These are phyloP conservation scores for Papilio polyxenes DNA, from an alignment of 1,140 invertebrate species.

Conservation along the genomic window DNA sequence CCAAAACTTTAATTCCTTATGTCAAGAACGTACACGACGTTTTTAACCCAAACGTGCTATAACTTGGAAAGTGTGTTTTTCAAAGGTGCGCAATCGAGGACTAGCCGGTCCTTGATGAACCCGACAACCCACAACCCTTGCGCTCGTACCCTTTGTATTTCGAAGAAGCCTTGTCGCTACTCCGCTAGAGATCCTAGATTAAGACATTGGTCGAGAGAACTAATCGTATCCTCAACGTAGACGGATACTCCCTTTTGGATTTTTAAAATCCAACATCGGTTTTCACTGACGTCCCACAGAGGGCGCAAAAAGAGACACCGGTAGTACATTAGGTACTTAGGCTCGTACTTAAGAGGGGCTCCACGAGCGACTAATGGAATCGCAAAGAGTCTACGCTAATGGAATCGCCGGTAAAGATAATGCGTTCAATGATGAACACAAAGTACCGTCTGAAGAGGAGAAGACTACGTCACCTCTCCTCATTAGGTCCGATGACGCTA, in stretches of 20 bases:
- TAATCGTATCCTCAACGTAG: slow-evolving; percentile 67
- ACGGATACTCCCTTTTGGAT: slow-evolving; percentile 53
- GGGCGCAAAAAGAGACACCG: slow-evolving; percentile 51
- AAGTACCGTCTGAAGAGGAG: slow-evolving; percentile 77
- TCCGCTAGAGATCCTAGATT: slow-evolving; percentile 77
- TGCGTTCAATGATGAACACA: slow-evolving; percentile 64
- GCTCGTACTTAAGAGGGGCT: slow-evolving; percentile 61
- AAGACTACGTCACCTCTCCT: slow-evolving; percentile 74
- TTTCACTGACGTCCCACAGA: slow-evolving; percentile 53
- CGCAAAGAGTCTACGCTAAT: slow-evolving; percentile 69
- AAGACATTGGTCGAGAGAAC: slow-evolving; percentile 77
- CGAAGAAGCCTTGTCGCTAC: slow-evolving; percentile 74
- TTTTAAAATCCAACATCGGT: slow-evolving; percentile 58
- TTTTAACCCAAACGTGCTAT: slow-evolving; percentile 54
- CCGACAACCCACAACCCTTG: slow-evolving; percentile 74
- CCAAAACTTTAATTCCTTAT: slow-evolving; percentile 75
- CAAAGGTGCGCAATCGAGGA: slow-evolving; percentile 74
- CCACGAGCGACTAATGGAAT: slow-evolving; percentile 69
- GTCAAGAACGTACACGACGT: slow-evolving; percentile 65
- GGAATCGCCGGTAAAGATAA: slow-evolving; percentile 73
- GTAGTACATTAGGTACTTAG: slow-evolving; percentile 61
- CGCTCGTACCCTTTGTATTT: slow-evolving; percentile 74
- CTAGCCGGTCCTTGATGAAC: slow-evolving; percentile 79
- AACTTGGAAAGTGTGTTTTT: slow-evolving; percentile 74
- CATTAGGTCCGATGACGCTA: slow-evolving; percentile 61